phyloP scores from a whole-genome alignment of 1,140 invertebrate genomes.

The Monomorium pharaonis region DNA sequence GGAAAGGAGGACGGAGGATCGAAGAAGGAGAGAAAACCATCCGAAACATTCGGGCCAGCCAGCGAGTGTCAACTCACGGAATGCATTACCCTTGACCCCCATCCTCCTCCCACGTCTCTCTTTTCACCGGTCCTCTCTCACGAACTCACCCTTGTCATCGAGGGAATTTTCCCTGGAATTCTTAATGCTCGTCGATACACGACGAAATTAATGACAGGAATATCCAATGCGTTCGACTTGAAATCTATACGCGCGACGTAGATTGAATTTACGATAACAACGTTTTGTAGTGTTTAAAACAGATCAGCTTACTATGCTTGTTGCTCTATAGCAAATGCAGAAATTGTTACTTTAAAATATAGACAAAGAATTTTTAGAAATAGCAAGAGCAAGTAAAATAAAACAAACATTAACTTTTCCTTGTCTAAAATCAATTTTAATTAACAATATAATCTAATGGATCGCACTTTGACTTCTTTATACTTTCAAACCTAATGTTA shows the following conservation, averaged over 20 bases:
- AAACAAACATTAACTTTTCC: neutral
- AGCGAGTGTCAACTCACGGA: constrained; percentile 76
- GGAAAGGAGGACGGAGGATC: constrained; percentile 66
- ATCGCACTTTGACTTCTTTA: neutral
- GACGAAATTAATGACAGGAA: constrained; percentile 24
- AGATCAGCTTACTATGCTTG: neutral
- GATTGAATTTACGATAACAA: neutral
- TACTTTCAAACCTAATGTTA: neutral
- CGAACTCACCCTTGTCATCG: constrained; percentile 65
- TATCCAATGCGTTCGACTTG: neutral
- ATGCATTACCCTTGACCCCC: constrained; percentile 78
- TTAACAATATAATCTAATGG: neutral
- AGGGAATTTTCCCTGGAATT: constrained; percentile 64
- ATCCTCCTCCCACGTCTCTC: constrained; percentile 11
- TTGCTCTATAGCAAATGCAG: neutral
- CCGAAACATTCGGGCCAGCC: constrained; percentile 76
- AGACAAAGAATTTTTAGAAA: neutral
- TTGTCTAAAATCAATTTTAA: neutral
- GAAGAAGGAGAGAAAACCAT: constrained; percentile 72
- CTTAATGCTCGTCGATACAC: constrained; percentile 25
- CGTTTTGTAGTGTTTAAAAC: neutral
- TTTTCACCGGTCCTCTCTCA: constrained; percentile 45
- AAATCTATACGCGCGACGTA: neutral
- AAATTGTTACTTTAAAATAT: neutral
- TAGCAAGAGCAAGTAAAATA: neutral